phyloP scores from a whole-genome alignment of 1,140 invertebrate genomes.

The Cotesia typhae region DNA sequence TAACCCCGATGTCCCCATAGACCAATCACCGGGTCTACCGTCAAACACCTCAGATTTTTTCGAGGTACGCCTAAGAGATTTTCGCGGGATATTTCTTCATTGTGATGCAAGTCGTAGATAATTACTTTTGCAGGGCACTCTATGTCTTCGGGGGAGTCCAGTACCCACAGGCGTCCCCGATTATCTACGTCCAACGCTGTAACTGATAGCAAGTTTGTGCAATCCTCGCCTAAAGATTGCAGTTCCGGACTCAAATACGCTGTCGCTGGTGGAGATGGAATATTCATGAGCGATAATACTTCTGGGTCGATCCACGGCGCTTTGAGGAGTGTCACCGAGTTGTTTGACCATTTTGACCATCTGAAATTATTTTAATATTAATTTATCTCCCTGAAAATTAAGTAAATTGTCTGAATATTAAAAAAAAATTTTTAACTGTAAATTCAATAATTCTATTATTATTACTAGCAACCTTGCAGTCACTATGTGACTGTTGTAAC shows the following conservation, averaged over 20 bases:
- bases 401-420: no score
- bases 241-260: slow-evolving; percentile 27
- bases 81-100: slow-evolving; percentile 41
- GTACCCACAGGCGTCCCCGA: slow-evolving; percentile 47
- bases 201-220: slow-evolving; percentile 37
- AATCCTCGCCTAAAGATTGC: slow-evolving; percentile 15
- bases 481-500: no score
- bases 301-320: slow-evolving; percentile 45
- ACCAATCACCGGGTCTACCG: slow-evolving; percentile 36
- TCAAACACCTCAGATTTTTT: slow-evolving; percentile 40
- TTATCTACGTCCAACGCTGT: slow-evolving; percentile 44
- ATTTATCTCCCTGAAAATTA: no score
- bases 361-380: background rate
- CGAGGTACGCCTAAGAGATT: slow-evolving; percentile 36
- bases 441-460: no score
- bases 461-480: no score
- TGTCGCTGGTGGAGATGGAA: slow-evolving; percentile 6
- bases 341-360: slow-evolving; percentile 24
- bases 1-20: slow-evolving; percentile 39
- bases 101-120: slow-evolving; percentile 45
- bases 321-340: slow-evolving; percentile 41
- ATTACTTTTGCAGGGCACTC: slow-evolving; percentile 44
- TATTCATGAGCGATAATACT: slow-evolving; percentile 16
- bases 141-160: slow-evolving; percentile 40
- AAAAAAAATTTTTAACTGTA: no score